Conservation (phyloP, 2,797 vertebrate genomes). For the Cirrhinus molitorella region DNA sequence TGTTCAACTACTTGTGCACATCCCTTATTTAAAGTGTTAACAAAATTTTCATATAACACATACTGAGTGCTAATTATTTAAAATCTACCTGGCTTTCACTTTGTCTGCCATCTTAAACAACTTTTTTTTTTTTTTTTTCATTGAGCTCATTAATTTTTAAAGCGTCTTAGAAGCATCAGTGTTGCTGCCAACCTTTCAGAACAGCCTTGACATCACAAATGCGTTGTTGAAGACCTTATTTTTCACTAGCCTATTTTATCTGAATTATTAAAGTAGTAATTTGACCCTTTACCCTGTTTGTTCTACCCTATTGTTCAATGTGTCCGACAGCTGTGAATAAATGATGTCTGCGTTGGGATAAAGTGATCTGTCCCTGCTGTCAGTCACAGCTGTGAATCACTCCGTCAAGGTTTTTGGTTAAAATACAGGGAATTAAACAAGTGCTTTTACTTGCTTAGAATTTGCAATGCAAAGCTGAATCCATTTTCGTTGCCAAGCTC, state of each 20-base stretch:
- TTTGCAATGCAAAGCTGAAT: slow-evolving; percentile 41
- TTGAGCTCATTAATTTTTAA: background rate
- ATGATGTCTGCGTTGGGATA: background rate
- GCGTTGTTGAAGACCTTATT: background rate
- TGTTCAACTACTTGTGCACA: too few relatives aligned
- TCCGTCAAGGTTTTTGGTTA: background rate
- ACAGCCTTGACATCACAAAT: background rate
- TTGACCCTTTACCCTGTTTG: background rate
- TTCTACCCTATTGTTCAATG: background rate
- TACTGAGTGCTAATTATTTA: background rate
- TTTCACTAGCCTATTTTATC: background rate
- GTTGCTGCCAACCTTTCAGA: slow-evolving; percentile 7
- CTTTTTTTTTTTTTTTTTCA: background rate
- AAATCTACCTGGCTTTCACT: background rate
- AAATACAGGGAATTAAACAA: slow-evolving; percentile 3
- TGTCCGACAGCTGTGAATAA: slow-evolving; percentile 18
- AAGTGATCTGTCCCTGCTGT: background rate
- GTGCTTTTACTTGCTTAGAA: slow-evolving; percentile 13
- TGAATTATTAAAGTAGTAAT: slow-evolving; percentile 10
- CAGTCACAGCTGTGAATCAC: slow-evolving; percentile 9
- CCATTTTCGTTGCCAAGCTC: background rate
- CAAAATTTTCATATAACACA: background rate
- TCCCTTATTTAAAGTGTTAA: too few relatives aligned
- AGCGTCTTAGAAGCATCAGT: background rate
- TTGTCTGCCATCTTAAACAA: background rate